Conservation (phyloP, 2,113 vertebrate species). For the Paradoxurus hermaphroditus region DNA sequence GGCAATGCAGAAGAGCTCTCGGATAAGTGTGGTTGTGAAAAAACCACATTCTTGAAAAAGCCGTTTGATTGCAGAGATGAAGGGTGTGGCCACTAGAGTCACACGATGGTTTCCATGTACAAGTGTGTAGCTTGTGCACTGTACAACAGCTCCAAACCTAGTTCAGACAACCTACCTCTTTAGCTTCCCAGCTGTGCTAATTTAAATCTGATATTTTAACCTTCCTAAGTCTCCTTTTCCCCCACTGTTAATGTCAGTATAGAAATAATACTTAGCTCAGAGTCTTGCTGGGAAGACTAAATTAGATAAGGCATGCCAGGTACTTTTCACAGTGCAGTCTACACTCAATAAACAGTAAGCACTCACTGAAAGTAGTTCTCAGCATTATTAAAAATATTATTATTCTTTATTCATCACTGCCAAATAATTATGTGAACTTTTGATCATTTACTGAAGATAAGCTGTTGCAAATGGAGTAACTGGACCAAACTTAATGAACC, state of each 20-base stretch:
- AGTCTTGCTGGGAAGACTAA: not conserved
- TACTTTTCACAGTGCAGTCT: not conserved
- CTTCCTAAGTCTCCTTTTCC: not conserved
- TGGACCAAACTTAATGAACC: not conserved
- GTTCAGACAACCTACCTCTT: not conserved
- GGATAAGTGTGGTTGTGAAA: not conserved
- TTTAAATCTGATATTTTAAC: not conserved
- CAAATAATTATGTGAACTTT: not conserved
- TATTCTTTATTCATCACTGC: not conserved
- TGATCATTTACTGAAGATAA: not conserved
- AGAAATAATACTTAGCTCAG: not conserved
- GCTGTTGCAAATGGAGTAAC: not conserved
- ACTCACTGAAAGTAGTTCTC: not conserved
- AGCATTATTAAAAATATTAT: not conserved
- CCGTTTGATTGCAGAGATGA: not conserved
- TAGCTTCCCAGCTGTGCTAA: not conserved
- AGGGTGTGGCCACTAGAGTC: not conserved
- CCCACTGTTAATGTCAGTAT: not conserved
- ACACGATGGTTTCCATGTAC: fast-evolving
- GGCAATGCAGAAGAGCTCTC: not conserved
- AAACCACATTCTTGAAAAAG: not conserved
- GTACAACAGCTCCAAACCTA: not conserved
- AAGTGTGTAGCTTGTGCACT: fast-evolving
- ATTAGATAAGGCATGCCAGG: not conserved
- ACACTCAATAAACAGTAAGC: not conserved